A percentile compares a stretch with the other conserved stretches of the same genome.
Conservation (phyloP, 2,888 invertebrate species). For the Plemyria rubiginata region DNA sequence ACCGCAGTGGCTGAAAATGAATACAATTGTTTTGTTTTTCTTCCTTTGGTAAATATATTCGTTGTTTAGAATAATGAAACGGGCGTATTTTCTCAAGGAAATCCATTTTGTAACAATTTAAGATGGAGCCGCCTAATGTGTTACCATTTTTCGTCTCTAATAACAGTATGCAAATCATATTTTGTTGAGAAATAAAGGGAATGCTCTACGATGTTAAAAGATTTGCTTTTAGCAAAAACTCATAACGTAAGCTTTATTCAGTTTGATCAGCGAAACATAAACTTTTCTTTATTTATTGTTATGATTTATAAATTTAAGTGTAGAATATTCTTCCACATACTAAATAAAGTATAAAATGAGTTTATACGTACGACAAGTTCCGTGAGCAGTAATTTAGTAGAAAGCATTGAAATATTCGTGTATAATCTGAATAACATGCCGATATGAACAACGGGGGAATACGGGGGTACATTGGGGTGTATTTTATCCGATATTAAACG, state of each 20-base stretch:
- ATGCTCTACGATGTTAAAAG: slow-evolving; percentile 34
- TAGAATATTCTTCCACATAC: slow-evolving; percentile 20
- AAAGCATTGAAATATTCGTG: slow-evolving; percentile 85
- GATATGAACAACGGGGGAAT: slow-evolving; percentile 84
- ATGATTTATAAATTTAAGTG: slow-evolving; percentile 19
- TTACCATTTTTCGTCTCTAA: slow-evolving; percentile 76
- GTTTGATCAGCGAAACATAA: slow-evolving; percentile 25
- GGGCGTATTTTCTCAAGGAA: slow-evolving; percentile 75
- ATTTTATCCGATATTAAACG: slow-evolving; percentile 85
- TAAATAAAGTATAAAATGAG: slow-evolving; percentile 26
- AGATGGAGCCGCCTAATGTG: slow-evolving; percentile 74
- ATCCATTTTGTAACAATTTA: slow-evolving; percentile 81
- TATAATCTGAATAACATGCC: slow-evolving; percentile 85
- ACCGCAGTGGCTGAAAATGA: slow-evolving; percentile 77
- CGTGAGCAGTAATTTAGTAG: slow-evolving; percentile 84
- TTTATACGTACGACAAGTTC: slow-evolving; percentile 69
- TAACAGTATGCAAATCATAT: slow-evolving; percentile 67
- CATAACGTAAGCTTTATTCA: slow-evolving; percentile 33
- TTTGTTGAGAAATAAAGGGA: slow-evolving; percentile 40
- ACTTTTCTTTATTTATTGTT: slow-evolving; percentile 15
- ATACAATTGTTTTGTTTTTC: slow-evolving; percentile 82
- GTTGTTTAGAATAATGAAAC: slow-evolving; percentile 82
- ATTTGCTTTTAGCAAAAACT: slow-evolving; percentile 33
- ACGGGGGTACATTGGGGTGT: slow-evolving; percentile 75
- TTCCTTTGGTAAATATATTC: slow-evolving; percentile 80